phyloP scores from a whole-genome alignment of 2,113 vertebrate genomes.

The Crotophaga sulcirostris region DNA sequence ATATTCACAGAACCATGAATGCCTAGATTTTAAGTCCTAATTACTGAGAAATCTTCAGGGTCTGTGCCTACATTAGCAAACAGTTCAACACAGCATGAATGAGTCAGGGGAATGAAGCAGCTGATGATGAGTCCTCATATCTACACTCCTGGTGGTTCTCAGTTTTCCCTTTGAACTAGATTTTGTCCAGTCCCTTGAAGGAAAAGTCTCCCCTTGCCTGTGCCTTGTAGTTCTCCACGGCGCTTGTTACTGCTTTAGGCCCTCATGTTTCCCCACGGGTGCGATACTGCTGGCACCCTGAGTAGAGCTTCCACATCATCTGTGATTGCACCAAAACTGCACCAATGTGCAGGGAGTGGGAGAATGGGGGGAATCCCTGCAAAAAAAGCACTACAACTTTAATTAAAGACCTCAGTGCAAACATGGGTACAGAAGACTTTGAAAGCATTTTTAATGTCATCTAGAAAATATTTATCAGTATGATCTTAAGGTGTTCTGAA shows the following conservation, averaged over 20 bases:
- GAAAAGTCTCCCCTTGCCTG: rapidly evolving
- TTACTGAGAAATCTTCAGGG: not conserved
- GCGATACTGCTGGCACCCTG: rapidly evolving
- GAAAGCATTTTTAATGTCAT: not conserved
- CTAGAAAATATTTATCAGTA: not conserved
- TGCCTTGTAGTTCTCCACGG: not conserved
- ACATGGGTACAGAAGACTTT: not conserved
- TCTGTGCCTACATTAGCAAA: not conserved
- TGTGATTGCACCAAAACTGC: not conserved
- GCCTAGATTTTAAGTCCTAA: not conserved
- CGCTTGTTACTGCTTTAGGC: not conserved
- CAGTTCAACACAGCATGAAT: not conserved
- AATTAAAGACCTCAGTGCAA: not conserved
- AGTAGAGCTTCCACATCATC: not conserved
- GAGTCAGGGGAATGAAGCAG: not conserved
- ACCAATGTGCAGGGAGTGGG: not conserved
- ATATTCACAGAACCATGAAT: not conserved
- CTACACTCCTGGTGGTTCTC: not conserved
- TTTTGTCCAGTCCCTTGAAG: not conserved
- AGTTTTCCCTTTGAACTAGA: not conserved
- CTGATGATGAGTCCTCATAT: not conserved
- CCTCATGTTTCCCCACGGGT: rapidly evolving
- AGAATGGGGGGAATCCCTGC: not conserved
- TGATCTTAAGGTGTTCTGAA: not conserved
- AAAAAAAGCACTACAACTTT: not conserved